A percentile compares a stretch with the other conserved stretches of the same genome.
phyloP scores from a whole-genome alignment of 2,113 vertebrate species.

The Tauraco erythrolophus region DNA sequence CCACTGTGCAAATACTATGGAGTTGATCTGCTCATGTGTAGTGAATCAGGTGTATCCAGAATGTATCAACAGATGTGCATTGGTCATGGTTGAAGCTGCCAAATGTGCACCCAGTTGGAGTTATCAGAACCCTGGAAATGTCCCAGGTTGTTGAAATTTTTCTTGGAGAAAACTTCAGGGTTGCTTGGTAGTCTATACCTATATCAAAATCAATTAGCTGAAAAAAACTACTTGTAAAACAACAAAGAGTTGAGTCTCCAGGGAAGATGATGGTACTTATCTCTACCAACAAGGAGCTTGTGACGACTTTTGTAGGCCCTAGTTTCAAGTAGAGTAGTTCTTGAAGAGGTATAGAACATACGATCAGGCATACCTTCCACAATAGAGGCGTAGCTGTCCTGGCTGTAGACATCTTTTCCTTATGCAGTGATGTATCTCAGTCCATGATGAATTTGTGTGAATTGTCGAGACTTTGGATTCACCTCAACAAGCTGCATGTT shows the following conservation, averaged over 20 bases:
- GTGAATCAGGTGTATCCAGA: background rate
- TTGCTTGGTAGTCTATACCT: background rate
- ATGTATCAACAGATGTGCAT: background rate
- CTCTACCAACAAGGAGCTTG: background rate
- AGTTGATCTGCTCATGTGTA: background rate
- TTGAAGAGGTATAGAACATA: background rate
- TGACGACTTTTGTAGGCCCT: background rate
- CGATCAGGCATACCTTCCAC: fast-evolving
- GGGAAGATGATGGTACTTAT: background rate
- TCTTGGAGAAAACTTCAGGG: background rate
- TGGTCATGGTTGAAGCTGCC: background rate
- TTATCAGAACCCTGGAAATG: background rate
- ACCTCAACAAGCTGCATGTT: background rate
- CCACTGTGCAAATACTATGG: background rate
- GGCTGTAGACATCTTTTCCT: background rate
- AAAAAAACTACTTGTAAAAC: background rate
- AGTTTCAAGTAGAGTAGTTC: background rate
- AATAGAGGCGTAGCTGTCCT: background rate
- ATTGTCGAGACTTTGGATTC: background rate
- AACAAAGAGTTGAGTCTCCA: background rate
- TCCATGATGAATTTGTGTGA: background rate
- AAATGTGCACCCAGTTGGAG: background rate
- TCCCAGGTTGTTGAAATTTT: background rate
- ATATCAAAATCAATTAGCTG: background rate
- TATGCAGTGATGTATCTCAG: background rate